Conservation (phyloP, 1,140 invertebrate species). For the Zaprionus ornatus region DNA sequence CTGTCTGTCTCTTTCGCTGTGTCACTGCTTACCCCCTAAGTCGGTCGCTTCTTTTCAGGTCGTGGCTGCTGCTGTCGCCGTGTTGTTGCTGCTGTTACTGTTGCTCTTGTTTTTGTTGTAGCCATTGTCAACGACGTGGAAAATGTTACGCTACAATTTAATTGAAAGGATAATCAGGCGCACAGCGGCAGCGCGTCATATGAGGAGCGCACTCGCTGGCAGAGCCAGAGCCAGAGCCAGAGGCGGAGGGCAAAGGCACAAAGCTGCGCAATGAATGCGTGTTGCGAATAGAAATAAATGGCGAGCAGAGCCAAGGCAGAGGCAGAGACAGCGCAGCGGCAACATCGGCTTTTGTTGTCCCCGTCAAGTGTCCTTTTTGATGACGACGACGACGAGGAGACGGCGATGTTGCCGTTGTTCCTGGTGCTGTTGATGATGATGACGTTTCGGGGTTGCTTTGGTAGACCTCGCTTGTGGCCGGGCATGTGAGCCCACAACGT, state of each 20-base stretch:
- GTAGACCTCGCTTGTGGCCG: slow-evolving; percentile 81
- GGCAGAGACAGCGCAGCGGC: slow-evolving; percentile 43
- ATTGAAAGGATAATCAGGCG: slow-evolving; percentile 82
- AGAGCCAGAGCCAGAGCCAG: slow-evolving; percentile 21
- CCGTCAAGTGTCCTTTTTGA: slow-evolving; percentile 79
- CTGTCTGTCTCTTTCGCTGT: background rate
- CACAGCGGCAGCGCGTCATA: slow-evolving; percentile 64
- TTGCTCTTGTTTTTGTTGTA: slow-evolving; percentile 24
- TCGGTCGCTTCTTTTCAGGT: background rate
- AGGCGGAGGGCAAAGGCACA: slow-evolving; percentile 46
- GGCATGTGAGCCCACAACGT: slow-evolving; percentile 76
- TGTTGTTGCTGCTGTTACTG: background rate
- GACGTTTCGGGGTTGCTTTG: slow-evolving; percentile 70
- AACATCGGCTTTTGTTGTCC: slow-evolving; percentile 78
- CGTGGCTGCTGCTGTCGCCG: background rate
- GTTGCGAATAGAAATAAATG: slow-evolving; percentile 77
- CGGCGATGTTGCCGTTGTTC: slow-evolving; percentile 7
- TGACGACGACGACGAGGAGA: slow-evolving; percentile 46
- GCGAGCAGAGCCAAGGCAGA: slow-evolving; percentile 32
- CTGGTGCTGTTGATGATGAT: slow-evolving; percentile 4
- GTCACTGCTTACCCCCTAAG: background rate
- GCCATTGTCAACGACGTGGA: slow-evolving; percentile 70
- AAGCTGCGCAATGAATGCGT: slow-evolving; percentile 66
- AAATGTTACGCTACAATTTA: slow-evolving; percentile 83
- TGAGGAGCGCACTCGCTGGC: slow-evolving; percentile 51